A percentile compares a stretch with the other conserved stretches of the same genome.
These are phyloP conservation scores for Poicephalus meyeri DNA, from an alignment of 2,113 vertebrate genomes.

Conservation along the genomic window DNA sequence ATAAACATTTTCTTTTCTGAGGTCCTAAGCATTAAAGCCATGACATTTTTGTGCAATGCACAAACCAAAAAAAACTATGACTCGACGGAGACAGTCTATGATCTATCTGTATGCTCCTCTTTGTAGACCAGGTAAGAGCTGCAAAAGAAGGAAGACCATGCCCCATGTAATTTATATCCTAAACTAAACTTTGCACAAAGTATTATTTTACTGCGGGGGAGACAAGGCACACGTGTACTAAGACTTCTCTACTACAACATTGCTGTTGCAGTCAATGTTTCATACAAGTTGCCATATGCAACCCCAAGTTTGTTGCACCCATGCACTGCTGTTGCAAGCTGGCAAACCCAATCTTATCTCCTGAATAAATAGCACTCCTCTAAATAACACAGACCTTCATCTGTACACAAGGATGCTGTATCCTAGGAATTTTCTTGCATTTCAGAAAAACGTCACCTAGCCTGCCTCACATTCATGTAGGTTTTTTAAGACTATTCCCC, in stretches of 20 bases:
- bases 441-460: neutral
- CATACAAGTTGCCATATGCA: neutral
- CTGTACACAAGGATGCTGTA: neutral
- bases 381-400: neutral
- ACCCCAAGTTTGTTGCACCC: neutral
- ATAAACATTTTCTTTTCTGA: neutral
- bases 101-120: neutral
- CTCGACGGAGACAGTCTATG: neutral
- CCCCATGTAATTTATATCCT: neutral
- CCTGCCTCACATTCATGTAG: neutral
- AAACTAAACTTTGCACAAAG: neutral
- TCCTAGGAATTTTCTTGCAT: neutral
- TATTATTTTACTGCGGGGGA: neutral
- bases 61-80: neutral
- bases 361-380: neutral
- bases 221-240: neutral
- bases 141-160: neutral
- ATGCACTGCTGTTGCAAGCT: neutral
- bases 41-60: constrained; percentile 21
- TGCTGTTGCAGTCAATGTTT: neutral
- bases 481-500: neutral
- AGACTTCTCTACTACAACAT: neutral
- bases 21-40: neutral
- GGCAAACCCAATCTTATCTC: neutral
- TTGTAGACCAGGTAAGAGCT: neutral